phyloP scores from a whole-genome alignment of 2,888 invertebrate genomes.

The Drosophila testacea region DNA sequence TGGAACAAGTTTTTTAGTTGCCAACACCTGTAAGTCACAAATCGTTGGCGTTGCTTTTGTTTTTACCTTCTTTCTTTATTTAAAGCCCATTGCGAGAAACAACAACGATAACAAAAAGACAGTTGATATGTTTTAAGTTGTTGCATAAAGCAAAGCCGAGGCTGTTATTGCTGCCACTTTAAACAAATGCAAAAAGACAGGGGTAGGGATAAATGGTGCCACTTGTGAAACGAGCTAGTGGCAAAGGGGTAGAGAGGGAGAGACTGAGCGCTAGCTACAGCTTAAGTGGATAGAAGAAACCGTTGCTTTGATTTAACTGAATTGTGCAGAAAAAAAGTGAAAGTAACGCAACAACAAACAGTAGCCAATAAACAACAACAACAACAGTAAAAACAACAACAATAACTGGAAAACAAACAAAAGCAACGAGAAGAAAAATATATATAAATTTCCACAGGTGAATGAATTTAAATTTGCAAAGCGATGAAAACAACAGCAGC shows the following conservation, averaged over 20 bases:
- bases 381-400: slow-evolving; percentile 42
- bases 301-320: slow-evolving; percentile 68
- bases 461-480: slow-evolving; percentile 75
- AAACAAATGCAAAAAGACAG: slow-evolving; percentile 48
- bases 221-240: not conserved
- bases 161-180: slow-evolving; percentile 53
- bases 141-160: slow-evolving; percentile 69
- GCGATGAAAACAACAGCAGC: slow-evolving; percentile 31
- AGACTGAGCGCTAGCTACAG: slow-evolving; percentile 28
- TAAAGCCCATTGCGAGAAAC: slow-evolving; percentile 30
- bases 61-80: slow-evolving; percentile 28
- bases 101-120: slow-evolving; percentile 53
- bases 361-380: slow-evolving; percentile 71
- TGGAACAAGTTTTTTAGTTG: slow-evolving; percentile 37
- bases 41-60: slow-evolving; percentile 57
- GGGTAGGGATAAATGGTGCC: slow-evolving; percentile 6
- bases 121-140: slow-evolving; percentile 73
- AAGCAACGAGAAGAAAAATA: slow-evolving; percentile 35
- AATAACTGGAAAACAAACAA: slow-evolving; percentile 48
- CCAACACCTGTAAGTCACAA: slow-evolving; percentile 81
- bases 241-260: not conserved
- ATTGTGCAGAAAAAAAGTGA: slow-evolving; percentile 69
- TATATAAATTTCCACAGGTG: slow-evolving; percentile 74
- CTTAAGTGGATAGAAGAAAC: slow-evolving; percentile 67
- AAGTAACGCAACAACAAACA: slow-evolving; percentile 71